Base-by-base conservation (phyloP, 2,888 invertebrate genomes). In the Diplolepis rosae region DNA sequence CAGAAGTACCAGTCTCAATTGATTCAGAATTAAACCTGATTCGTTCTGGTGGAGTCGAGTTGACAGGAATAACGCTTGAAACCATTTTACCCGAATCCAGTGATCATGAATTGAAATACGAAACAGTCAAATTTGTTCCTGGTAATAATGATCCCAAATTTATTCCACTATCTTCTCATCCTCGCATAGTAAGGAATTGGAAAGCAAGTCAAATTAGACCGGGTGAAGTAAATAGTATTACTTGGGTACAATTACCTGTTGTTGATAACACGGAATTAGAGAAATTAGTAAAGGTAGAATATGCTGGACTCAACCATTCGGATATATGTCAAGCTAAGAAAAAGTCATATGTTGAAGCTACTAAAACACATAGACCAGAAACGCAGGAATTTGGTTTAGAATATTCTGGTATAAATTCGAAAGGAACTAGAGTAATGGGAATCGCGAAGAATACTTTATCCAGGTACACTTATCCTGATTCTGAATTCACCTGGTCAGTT, bases 371-470 rank as follows among this genome's bases (percentile, higher is more conserved):
- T 4, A 22, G 24, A 11, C 13, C 1, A 2, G 3, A 24, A 7
- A 11, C 24, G 13, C 45, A 9, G 39, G 72, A 51, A 1, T 69
- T 76, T 13, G 95, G 95, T 0, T 91, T 94, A 70, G 95, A 95
- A 79, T 91, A 92, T 79, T 91, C 92, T 1, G 95, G 94, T 28
- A 89, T 91, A 65, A 90, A 91, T 61, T 67, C 81, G 1, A 89
- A 69, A 67, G 90, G 90, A 1, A 81, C 78, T 24, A 80, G 89
- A 67, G 80, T 90, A 0, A 90, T 91, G 90, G 90, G 91, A 2
- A 67, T 86, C 0, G 77, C 80, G 7, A 4, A 27, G 9, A 65
- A 73, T 74, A 90, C 92, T 11, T 80, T 93, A 65, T 90, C 92
- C 0, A 90, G 90, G 13, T 86, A 90, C 51, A 89, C 92, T 5